phyloP scores from a whole-genome alignment of 1,140 invertebrate genomes.

The Globodera ellingtonae region DNA sequence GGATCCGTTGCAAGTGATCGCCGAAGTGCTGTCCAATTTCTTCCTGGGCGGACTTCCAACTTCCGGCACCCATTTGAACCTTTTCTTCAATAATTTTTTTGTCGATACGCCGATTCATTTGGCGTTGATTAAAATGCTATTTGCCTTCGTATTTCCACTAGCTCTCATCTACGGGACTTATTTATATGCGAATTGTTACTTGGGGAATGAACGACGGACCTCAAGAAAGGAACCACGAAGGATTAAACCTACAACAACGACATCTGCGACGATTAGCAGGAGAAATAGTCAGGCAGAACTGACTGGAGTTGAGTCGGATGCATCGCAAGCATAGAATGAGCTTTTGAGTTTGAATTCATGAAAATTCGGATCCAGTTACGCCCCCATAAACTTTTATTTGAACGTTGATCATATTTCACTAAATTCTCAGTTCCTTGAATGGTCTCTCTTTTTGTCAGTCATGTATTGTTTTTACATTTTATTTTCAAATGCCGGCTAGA shows the following conservation, averaged over 20 bases:
- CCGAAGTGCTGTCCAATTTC: constrained; percentile 50
- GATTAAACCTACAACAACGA: not conserved
- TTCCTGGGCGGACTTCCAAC: constrained; percentile 42
- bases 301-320: not conserved
- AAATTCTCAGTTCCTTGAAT: too few relatives aligned
- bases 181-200: not conserved
- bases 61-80: constrained; percentile 44
- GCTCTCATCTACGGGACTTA: not conserved
- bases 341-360: too few relatives aligned
- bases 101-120: constrained; percentile 46
- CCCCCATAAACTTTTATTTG: too few relatives aligned
- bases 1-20: constrained; percentile 47
- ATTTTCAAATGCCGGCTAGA: too few relatives aligned
- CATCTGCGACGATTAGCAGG: not conserved
- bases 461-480: too few relatives aligned
- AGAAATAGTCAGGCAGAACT: constrained; percentile 4
- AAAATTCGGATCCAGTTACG: too few relatives aligned
- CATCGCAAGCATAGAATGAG: not conserved
- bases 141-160: constrained; percentile 43
- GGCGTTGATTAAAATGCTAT: constrained; percentile 43
- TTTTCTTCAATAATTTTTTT: constrained; percentile 51
- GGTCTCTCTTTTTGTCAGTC: too few relatives aligned
- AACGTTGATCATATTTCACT: too few relatives aligned
- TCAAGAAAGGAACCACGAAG: not conserved
- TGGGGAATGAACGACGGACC: not conserved